Conservation (phyloP, 1,140 invertebrate species). For the Bathynomus jamesi region DNA sequence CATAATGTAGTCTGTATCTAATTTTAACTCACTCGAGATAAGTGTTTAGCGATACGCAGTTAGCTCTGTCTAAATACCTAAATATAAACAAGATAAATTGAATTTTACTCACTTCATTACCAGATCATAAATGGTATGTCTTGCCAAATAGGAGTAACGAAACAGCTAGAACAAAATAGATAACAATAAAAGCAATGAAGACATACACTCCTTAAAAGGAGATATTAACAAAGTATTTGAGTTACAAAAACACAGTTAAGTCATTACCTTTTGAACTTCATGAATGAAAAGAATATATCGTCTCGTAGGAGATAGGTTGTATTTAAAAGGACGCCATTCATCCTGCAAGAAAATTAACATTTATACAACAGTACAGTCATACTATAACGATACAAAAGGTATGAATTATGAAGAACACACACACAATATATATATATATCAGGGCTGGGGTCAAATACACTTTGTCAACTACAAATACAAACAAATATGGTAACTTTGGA, state of each 20-base stretch:
- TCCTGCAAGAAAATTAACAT: conserved; percentile 40
- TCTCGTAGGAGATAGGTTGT: conserved; percentile 48
- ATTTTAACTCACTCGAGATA: neutral
- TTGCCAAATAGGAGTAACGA: conserved; percentile 51
- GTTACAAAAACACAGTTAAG: conserved; percentile 22
- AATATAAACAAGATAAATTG: neutral
- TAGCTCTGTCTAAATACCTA: too few relatives aligned
- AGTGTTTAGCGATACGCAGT: neutral
- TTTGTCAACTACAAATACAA: neutral
- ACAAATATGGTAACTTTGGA: neutral
- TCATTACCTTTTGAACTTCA: conserved; percentile 48
- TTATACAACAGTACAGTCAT: neutral
- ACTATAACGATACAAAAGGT: neutral
- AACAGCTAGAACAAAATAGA: conserved; percentile 48
- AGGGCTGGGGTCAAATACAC: neutral
- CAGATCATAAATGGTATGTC: conserved; percentile 51
- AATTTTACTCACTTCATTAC: conserved; percentile 47
- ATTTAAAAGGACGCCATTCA: conserved; percentile 45
- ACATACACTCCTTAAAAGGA: neutral
- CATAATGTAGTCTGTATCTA: too few relatives aligned
- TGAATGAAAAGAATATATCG: conserved; percentile 48
- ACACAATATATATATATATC: neutral
- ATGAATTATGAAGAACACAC: neutral
- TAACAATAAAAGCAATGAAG: neutral
- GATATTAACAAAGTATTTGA: conserved; percentile 9